Evolutionary conservation across 2,888 invertebrate species (phyloP).

Genomic region (Chrysolina americana): DNA sequence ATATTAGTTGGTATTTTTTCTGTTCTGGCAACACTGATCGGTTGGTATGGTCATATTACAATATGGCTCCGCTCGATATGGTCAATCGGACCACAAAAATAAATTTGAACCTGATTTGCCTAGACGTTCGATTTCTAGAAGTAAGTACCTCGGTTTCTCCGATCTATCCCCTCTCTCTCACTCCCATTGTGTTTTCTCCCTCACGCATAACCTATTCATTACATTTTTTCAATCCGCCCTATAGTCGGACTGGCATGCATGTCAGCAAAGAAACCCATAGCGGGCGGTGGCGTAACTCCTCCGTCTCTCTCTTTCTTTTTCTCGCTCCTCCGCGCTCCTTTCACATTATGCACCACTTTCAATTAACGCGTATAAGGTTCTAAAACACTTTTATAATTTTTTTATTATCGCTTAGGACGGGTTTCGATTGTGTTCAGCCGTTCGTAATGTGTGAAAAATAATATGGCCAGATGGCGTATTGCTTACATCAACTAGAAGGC

Average conservation of each 20-base stretch:
- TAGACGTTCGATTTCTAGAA: slow-evolving; percentile 10
- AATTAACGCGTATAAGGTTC: slow-evolving; percentile 44
- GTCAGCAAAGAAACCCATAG: slow-evolving; percentile 21
- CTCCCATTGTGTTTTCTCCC: background rate
- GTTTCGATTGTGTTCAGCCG: slow-evolving; percentile 49
- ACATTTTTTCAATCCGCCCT: slow-evolving; percentile 17
- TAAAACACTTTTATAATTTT: slow-evolving; percentile 47
- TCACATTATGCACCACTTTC: slow-evolving; percentile 45
- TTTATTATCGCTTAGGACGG: slow-evolving; percentile 44
- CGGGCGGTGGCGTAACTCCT: slow-evolving; percentile 15
- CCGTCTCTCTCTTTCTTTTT: slow-evolving; percentile 1
- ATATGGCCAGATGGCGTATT: slow-evolving; percentile 51
- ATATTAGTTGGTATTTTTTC: no score
- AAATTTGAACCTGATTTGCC: background rate
- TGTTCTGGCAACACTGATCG: no score
- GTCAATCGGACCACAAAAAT: background rate
- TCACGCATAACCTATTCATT: slow-evolving; percentile 11
- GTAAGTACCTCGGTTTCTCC: background rate
- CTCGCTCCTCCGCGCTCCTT: slow-evolving; percentile 1
- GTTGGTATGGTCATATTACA: no score
- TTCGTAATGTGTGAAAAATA: slow-evolving; percentile 51
- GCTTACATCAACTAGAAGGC: slow-evolving; percentile 43
- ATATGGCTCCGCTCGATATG: background rate
- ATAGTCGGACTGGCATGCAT: slow-evolving; percentile 5
- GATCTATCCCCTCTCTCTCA: background rate